Conservation (phyloP, 2,888 invertebrate genomes). For the Megaustenia siamemsis region DNA sequence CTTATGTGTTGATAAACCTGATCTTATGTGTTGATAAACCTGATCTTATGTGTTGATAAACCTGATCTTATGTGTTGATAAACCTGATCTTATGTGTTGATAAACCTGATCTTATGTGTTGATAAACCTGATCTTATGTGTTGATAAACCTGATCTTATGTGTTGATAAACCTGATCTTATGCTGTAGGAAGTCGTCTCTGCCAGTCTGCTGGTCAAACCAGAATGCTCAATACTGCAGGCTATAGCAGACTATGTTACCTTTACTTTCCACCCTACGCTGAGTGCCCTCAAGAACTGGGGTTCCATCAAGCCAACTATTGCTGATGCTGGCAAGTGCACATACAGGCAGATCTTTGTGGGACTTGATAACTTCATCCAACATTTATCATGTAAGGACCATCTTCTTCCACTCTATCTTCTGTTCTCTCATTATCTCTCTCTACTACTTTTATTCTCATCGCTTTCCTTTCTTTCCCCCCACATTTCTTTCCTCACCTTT, state of each 20-base stretch:
- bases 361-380: constrained; percentile 67
- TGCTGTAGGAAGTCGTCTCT: constrained; percentile 66
- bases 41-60: no score
- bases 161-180: background rate
- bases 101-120: no score
- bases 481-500: no score
- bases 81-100: no score
- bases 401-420: no score
- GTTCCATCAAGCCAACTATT: constrained; percentile 64
- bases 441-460: background rate
- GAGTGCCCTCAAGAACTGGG: constrained; percentile 63
- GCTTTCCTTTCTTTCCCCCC: constrained; percentile 2
- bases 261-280: constrained; percentile 65
- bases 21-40: no score
- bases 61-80: no score
- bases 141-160: background rate
- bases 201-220: constrained; percentile 63
- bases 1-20: no score
- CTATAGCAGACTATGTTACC: constrained; percentile 63
- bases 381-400: constrained; percentile 70
- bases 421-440: background rate
- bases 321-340: constrained; percentile 68
- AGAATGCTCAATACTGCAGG: constrained; percentile 63
- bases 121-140: no score
- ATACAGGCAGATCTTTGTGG: constrained; percentile 68